Evolutionary conservation across 2,888 invertebrate genomes (phyloP).

Genomic region (Chaitophorus viminalis): DNA sequence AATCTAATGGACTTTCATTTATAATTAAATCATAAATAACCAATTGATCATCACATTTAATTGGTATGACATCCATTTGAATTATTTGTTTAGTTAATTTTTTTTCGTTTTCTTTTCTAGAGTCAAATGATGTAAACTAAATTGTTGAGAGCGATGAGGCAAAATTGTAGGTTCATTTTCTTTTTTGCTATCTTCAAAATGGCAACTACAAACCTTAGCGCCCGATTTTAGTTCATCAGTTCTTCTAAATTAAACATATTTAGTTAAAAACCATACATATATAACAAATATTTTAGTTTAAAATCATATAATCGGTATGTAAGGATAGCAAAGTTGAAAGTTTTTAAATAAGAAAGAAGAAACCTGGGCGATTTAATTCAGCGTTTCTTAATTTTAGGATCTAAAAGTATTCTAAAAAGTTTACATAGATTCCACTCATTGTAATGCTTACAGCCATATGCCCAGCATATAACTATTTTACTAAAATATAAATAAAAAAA

Average conservation of each 20-base stretch:
- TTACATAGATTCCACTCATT: not conserved
- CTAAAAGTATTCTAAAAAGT: constrained; percentile 12
- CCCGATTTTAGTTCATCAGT: not conserved
- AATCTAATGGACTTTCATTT: not conserved
- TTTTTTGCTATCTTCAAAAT: not conserved
- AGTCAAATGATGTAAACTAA: not conserved
- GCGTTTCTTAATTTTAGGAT: not conserved
- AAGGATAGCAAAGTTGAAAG: too few relatives aligned
- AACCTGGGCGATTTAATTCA: not conserved
- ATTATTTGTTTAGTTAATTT: not conserved
- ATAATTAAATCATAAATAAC: not conserved
- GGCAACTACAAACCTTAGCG: not conserved
- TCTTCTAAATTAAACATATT: constrained; percentile 1
- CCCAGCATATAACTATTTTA: constrained; percentile 12
- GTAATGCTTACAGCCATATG: not conserved
- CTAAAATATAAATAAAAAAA: not conserved
- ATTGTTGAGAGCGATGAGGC: not conserved
- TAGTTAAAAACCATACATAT: too few relatives aligned
- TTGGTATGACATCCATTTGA: not conserved
- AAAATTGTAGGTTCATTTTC: not conserved
- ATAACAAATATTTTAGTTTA: too few relatives aligned
- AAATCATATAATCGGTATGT: too few relatives aligned
- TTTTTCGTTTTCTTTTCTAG: not conserved
- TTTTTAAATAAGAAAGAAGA: too few relatives aligned
- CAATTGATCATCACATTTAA: not conserved